Base-by-base conservation (phyloP, 2,797 vertebrate species). In the Bryconaethiops microstoma region DNA sequence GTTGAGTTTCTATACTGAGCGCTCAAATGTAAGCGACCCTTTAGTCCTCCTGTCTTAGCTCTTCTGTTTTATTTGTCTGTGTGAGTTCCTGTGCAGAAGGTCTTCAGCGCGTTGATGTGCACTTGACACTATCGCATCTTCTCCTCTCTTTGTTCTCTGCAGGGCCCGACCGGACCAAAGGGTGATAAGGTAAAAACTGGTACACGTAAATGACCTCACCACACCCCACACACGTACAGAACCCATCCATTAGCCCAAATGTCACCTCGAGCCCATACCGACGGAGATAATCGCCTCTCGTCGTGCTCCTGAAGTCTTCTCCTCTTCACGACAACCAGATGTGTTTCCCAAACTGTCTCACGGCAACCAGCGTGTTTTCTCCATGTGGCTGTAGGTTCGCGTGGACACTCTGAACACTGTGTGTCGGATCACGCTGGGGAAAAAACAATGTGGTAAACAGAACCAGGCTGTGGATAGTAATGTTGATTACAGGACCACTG, bases 141-240 rank as follows among this genome's bases (percentile, higher is more conserved):
- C 10, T 6, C 13, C 21, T 21, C 42, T 72, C 8, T 71, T 21
- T 74, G 42, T 7, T 79, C 40, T 79, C 70, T 68, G 39, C 71
- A 87, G 86, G 86, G 86, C 10, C 77, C 78, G 25, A 35, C 54
- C 8, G 86, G 86, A 80, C 83, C 23, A 50, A 87, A 87, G 60
- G 86, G 86, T 83, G 86, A 87, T 82, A 87, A 87, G 86, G 86
- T 87, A 83, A 54, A 12, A 42, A 42, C 5, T 19, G 62, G 2
- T 59, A 48, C 64, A 62, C 55, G 19, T 64, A 73, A 45, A 19
- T 75, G 29, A 16, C 65, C 60, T 25, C 29, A 1, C 2, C 55
- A 23, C 52, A 68, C 69, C 16, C n/a, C 59, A 42, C 48, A 50
- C 72, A 63, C 60, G 60, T 72, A 69, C 50, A 75, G 71, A 42